Percentiles rank a stretch among this genome's conserved stretches.
Conservation (phyloP, 2,888 invertebrate genomes). For the Coelopa pilipes region DNA sequence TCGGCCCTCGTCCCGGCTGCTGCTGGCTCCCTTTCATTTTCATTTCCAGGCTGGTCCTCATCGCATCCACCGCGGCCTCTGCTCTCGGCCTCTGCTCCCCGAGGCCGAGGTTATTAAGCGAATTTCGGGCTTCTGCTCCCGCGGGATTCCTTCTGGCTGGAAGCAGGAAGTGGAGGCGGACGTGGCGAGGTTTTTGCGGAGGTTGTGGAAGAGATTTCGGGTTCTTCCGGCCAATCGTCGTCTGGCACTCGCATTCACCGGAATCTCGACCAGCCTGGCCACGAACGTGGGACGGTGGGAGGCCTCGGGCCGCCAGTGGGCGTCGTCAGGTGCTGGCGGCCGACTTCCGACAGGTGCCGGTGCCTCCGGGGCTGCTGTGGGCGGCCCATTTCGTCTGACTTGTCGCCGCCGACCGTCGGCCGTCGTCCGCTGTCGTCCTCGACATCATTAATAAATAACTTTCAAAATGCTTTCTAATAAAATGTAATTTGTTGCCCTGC, state of each 20-base stretch:
- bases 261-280: no score
- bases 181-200: not conserved
- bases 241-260: not conserved
- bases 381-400: no score
- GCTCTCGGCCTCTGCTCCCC: no score
- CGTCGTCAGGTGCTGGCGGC: no score
- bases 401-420: not conserved
- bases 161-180: not conserved
- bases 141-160: constrained; percentile 1
- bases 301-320: no score
- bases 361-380: no score
- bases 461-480: constrained; percentile 21
- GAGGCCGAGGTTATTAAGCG: constrained; percentile 5
- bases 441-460: constrained; percentile 29
- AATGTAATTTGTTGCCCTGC: constrained; percentile 28
- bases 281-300: no score
- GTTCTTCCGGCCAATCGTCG: not conserved
- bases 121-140: constrained; percentile 14
- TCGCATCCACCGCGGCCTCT: no score
- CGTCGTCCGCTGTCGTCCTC: not conserved
- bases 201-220: not conserved
- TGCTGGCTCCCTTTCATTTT: no score
- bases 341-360: not conserved
- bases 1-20: no score
- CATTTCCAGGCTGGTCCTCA: no score